Percentiles rank a stretch among this genome's conserved stretches.
phyloP scores from a whole-genome alignment of 2,797 vertebrate species.

The Naso thynnoides region DNA sequence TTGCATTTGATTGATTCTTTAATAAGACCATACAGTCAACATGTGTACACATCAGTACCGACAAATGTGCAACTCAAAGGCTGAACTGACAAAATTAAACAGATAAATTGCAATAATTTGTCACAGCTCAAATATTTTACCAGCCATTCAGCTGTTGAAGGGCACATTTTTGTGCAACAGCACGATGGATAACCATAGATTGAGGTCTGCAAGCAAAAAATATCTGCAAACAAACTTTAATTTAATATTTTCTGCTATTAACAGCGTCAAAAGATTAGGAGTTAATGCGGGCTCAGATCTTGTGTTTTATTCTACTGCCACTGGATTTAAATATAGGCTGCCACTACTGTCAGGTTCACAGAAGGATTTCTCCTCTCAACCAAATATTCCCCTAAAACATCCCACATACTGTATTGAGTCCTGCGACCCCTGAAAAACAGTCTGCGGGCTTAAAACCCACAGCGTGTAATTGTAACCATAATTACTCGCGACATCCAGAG shows the following conservation, averaged over 20 bases:
- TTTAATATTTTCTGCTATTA: background rate
- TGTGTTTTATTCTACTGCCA: background rate
- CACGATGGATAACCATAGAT: background rate
- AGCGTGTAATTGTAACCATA: conserved; percentile 56
- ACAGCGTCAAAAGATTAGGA: background rate
- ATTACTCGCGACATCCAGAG: conserved; percentile 60
- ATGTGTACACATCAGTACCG: conserved; percentile 1
- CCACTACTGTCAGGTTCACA: conserved; percentile 25
- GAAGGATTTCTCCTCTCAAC: conserved; percentile 36
- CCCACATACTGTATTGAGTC: conserved; percentile 37
- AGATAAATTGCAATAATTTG: background rate
- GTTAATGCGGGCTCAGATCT: background rate
- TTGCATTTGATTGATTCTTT: conserved; percentile 10
- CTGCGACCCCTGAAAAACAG: conserved; percentile 20
- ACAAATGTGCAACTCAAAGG: background rate
- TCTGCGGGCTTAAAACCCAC: conserved; percentile 46
- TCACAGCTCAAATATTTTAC: background rate
- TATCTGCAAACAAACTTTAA: conserved; percentile 1
- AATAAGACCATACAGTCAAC: conserved; percentile 11
- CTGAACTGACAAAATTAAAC: background rate
- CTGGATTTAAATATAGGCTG: conserved; percentile 2
- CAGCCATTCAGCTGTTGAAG: background rate
- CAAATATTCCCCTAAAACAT: conserved; percentile 40
- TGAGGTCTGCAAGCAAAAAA: background rate
- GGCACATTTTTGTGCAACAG: background rate